These are phyloP conservation scores for Drosophila gaucha DNA, from an alignment of 2,888 invertebrate species.

Conservation along the genomic window DNA sequence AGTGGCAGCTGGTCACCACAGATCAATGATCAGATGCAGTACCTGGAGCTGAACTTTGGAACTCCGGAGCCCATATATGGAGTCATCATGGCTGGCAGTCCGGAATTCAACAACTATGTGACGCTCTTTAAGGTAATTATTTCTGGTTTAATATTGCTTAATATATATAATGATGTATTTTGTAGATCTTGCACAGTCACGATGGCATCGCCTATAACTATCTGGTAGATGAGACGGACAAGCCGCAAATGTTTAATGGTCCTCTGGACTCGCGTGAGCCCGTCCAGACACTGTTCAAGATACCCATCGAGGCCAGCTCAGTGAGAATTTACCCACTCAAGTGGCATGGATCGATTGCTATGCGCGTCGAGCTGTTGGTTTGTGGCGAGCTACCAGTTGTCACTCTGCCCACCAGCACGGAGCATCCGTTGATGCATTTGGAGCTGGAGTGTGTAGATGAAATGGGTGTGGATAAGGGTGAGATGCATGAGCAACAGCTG, in stretches of 20 bases:
- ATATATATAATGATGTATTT: neutral
- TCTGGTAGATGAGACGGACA: constrained; percentile 86
- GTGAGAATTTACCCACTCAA: constrained; percentile 90
- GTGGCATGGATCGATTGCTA: constrained; percentile 89
- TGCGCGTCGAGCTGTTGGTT: constrained; percentile 91
- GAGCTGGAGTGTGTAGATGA: constrained; percentile 88
- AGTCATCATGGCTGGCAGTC: constrained; percentile 89
- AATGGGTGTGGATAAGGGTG: constrained; percentile 89
- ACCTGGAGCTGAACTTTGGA: constrained; percentile 89
- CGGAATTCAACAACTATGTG: constrained; percentile 89
- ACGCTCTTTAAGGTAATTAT: constrained; percentile 88
- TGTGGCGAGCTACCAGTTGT: constrained; percentile 85
- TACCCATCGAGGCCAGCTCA: constrained; percentile 91
- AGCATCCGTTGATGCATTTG: constrained; percentile 34
- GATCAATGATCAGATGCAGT: constrained; percentile 87
- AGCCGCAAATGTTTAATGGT: constrained; percentile 90
- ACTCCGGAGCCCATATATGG: constrained; percentile 90
- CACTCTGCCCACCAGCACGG: constrained; percentile 48
- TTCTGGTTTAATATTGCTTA: neutral
- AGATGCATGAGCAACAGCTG: constrained; percentile 88
- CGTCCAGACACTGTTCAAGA: constrained; percentile 88
- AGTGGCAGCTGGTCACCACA: constrained; percentile 90
- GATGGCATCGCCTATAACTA: constrained; percentile 88
- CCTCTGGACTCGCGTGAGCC: constrained; percentile 87
- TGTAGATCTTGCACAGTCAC: constrained; percentile 87